Evolutionary conservation across 2,888 invertebrate species (phyloP).

Genomic region (Alitta virens): DNA sequence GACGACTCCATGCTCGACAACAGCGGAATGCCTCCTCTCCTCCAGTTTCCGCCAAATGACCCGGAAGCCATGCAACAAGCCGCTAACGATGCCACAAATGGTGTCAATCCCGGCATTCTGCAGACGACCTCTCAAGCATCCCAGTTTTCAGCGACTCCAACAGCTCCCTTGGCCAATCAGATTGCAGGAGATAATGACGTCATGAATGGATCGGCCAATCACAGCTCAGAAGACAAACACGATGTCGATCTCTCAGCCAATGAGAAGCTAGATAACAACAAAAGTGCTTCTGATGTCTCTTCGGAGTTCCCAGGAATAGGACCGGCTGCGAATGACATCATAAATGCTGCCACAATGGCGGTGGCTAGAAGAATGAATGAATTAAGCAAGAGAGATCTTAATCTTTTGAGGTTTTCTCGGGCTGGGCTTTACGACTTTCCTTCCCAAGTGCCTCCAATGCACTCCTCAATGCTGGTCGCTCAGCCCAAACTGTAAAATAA

Average conservation of each 20-base stretch:
- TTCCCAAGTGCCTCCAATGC: slow-evolving; percentile 15
- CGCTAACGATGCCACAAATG: not conserved
- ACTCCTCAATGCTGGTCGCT: not conserved
- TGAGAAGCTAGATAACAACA: not conserved
- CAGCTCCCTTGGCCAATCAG: not conserved
- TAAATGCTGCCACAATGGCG: not conserved
- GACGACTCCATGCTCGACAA: slow-evolving; percentile 4
- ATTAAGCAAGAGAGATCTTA: slow-evolving; percentile 18
- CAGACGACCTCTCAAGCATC: not conserved
- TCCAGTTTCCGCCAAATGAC: no score
- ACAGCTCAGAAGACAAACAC: not conserved
- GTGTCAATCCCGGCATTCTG: not conserved
- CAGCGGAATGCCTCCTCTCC: not conserved
- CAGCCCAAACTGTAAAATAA: not conserved
- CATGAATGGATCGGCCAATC: not conserved
- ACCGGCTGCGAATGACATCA: not conserved
- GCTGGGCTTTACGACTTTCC: slow-evolving; percentile 21
- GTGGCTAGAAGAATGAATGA: slow-evolving; percentile 2
- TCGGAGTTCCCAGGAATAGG: not conserved
- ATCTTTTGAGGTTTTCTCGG: slow-evolving; percentile 7
- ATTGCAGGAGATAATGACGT: no score
- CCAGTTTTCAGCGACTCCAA: not conserved
- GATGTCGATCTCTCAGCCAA: not conserved
- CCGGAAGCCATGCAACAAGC: no score
- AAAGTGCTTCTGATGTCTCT: not conserved